Base-by-base conservation (phyloP, 2,113 vertebrate genomes). In the Gadus macrocephalus region DNA sequence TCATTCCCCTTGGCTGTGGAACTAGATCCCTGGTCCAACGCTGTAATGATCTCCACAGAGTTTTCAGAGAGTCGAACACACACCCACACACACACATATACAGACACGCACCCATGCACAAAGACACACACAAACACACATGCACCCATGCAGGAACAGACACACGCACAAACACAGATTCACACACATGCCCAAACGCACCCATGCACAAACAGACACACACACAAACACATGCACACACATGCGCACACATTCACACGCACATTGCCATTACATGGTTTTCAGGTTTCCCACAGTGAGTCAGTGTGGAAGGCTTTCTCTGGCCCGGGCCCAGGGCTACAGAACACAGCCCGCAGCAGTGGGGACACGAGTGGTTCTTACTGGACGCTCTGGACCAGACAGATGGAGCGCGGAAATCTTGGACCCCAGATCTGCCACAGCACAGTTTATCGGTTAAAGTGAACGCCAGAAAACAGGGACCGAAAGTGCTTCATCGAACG, bases 261-360 rank as follows among this genome's bases (percentile, higher is more conserved):
- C 27, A 38, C 67, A 64, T 78, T 82, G 71, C 74, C 70, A 70
- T 83, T 77, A 80, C 76, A 77, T 81, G 83, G 42, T 70, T 78
- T 71, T 80, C 86, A 82, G 71, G 65, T 80, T 85, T 81, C 75
- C 67, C 75, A 81, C 63, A 82, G 71, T n/a, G 72, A 67, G 72
- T 64, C 66, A 72, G 73, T n/a, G 55, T 14, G 55, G 55, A 58
- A 58, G 55, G 74, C 56, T 81, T 75, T 78, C 68, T 81, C 68
- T 83, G 88, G 86, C 81, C 64, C 62, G 3, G 1, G 7, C 61
- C 85, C 83, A 76, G 56, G 8, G 20, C 53, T 15, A 68, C 78
- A 16, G 69, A 55, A 62, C 67, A 75, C 76, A 77, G 68, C 78
- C 78, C 64, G 61, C 60, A 71, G 62, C 16, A 16, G 53, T 19